Evolutionary conservation across 2,113 vertebrate genomes (phyloP).

Genomic region (Nerophis lumbriciformis): DNA sequence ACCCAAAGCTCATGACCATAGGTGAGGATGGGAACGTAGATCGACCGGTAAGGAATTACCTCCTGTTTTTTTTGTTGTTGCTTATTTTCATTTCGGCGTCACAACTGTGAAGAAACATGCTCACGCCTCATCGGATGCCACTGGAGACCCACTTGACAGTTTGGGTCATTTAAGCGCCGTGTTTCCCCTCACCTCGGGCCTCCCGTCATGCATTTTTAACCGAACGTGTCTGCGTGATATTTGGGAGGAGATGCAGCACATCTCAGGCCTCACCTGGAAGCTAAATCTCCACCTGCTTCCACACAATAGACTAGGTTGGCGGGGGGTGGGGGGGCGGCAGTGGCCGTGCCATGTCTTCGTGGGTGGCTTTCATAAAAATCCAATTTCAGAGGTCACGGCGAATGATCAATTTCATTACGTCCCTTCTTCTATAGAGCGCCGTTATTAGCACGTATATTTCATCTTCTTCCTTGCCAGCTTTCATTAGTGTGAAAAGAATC

Average conservation of each 20-base stretch:
- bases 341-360: constrained; percentile 8
- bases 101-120: constrained; percentile 21
- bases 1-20: too few relatives aligned
- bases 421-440: constrained; percentile 32
- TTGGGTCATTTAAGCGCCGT: constrained; percentile 18
- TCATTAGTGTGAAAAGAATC: constrained; percentile 33
- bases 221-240: constrained; percentile 23
- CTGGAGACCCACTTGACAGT: constrained; percentile 40
- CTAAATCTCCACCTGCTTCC: neutral
- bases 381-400: constrained; percentile 51
- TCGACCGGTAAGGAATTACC: too few relatives aligned
- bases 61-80: too few relatives aligned
- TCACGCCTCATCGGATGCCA: constrained; percentile 10
- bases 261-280: neutral
- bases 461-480: constrained; percentile 18
- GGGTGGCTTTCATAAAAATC: constrained; percentile 49
- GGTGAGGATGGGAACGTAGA: too few relatives aligned
- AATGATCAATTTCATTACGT: constrained; percentile 58
- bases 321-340: too few relatives aligned
- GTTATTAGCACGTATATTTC: constrained; percentile 39
- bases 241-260: constrained; percentile 1
- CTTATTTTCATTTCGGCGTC: constrained; percentile 4
- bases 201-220: constrained; percentile 53
- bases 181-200: constrained; percentile 32
- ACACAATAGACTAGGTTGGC: neutral